phyloP scores from a whole-genome alignment of 2,797 vertebrate genomes.

The Sebastes elongatus region DNA sequence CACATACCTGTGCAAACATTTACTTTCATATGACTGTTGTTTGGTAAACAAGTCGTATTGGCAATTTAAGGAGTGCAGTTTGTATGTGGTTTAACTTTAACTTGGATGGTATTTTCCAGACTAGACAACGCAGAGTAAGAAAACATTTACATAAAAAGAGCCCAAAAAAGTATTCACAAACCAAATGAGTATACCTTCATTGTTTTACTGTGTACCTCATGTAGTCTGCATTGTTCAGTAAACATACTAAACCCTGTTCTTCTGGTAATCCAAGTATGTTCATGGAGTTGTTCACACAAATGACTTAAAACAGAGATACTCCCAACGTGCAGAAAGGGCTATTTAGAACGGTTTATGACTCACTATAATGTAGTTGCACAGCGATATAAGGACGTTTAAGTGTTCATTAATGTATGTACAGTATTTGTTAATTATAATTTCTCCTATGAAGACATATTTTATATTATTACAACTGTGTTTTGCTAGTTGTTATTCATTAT shows the following conservation, averaged over 20 bases:
- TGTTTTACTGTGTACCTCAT: neutral
- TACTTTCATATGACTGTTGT: neutral
- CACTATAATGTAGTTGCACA: neutral
- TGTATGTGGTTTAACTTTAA: neutral
- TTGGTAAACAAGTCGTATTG: neutral
- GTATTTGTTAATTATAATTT: neutral
- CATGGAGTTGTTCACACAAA: neutral
- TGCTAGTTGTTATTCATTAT: neutral
- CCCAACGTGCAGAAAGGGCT: accelerated
- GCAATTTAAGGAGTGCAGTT: neutral
- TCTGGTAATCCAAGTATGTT: neutral
- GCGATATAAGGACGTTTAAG: neutral
- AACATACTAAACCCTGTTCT: neutral
- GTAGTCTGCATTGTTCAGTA: neutral
- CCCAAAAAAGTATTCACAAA: neutral
- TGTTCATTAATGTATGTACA: neutral
- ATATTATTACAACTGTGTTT: neutral
- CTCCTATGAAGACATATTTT: neutral
- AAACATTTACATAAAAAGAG: neutral
- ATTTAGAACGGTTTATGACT: neutral
- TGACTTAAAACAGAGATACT: neutral
- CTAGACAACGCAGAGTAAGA: neutral
- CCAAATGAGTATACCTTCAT: neutral
- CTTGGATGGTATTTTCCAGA: neutral
- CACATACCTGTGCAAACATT: neutral